Conservation (phyloP, 2,113 vertebrate species). For the Pangasianodon gigas region DNA sequence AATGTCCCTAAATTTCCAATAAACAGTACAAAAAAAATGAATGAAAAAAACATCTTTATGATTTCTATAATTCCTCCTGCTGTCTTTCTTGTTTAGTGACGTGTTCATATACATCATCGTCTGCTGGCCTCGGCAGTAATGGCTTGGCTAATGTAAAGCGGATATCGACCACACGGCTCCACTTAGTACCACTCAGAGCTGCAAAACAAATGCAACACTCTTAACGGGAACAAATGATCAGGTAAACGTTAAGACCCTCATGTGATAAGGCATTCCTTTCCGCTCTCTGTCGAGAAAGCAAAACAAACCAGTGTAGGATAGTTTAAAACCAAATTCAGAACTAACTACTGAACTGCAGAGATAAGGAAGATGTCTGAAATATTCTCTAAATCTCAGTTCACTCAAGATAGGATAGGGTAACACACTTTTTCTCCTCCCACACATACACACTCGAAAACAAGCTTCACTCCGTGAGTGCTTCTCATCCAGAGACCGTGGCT, state of each 20-base stretch:
- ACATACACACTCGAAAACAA: background rate
- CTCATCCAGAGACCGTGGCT: background rate
- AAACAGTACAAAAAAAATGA: no score
- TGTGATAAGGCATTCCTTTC: background rate
- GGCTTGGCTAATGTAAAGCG: constrained; percentile 32
- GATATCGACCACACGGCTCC: constrained; percentile 21
- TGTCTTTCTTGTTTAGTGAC: background rate
- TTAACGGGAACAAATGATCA: background rate
- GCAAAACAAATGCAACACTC: background rate
- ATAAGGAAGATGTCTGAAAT: background rate
- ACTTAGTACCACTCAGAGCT: constrained; percentile 28
- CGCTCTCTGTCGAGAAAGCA: background rate
- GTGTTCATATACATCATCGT: background rate
- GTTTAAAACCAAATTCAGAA: background rate
- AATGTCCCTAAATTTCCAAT: background rate
- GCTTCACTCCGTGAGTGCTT: background rate
- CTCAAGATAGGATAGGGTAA: background rate
- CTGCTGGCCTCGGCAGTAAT: constrained; percentile 16
- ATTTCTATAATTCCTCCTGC: background rate
- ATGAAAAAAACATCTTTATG: no score
- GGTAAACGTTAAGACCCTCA: background rate
- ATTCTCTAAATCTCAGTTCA: background rate
- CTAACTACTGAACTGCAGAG: background rate
- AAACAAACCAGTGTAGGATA: background rate
- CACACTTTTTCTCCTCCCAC: background rate